Conservation (phyloP, 2,888 invertebrate species). For the Andrena haemorrhoa region DNA sequence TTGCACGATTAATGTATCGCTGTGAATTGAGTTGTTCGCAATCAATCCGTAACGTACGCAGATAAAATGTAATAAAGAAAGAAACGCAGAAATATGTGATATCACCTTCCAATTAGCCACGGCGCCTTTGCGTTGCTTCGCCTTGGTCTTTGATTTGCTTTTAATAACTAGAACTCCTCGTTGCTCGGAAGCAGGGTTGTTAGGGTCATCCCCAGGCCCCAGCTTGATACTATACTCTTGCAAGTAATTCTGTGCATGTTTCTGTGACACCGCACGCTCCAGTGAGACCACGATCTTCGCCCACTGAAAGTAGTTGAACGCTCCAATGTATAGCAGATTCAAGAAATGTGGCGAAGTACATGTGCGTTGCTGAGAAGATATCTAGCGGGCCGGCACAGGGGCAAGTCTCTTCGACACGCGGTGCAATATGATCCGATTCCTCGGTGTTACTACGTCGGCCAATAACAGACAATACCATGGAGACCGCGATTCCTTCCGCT, state of each 20-base stretch:
- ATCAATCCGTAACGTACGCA: constrained; percentile 15
- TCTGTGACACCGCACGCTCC: constrained; percentile 96
- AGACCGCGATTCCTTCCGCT: too few relatives aligned
- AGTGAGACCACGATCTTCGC: constrained; percentile 99
- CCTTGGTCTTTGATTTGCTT: constrained; percentile 97
- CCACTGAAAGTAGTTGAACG: constrained; percentile 89
- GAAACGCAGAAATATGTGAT: not conserved
- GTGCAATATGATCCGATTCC: too few relatives aligned
- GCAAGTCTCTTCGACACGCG: not conserved
- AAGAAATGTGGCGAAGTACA: not conserved
- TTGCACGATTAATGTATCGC: not conserved
- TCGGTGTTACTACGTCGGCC: too few relatives aligned
- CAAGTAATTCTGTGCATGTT: constrained; percentile 95
- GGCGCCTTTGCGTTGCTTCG: constrained; percentile 98
- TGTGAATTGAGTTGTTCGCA: not conserved
- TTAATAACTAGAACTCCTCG: constrained; percentile 99
- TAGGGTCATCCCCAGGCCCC: constrained; percentile 90
- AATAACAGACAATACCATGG: too few relatives aligned
- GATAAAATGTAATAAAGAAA: not conserved
- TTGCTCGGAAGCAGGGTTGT: constrained; percentile 93
- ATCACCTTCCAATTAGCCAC: constrained; percentile 98
- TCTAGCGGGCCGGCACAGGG: not conserved
- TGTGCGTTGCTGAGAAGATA: not conserved
- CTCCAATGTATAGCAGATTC: not conserved
- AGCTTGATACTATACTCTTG: constrained; percentile 98